These are phyloP conservation scores for Galeopsomyia nigrocyanea DNA, from an alignment of 2,888 invertebrate species.

Conservation along the genomic window DNA sequence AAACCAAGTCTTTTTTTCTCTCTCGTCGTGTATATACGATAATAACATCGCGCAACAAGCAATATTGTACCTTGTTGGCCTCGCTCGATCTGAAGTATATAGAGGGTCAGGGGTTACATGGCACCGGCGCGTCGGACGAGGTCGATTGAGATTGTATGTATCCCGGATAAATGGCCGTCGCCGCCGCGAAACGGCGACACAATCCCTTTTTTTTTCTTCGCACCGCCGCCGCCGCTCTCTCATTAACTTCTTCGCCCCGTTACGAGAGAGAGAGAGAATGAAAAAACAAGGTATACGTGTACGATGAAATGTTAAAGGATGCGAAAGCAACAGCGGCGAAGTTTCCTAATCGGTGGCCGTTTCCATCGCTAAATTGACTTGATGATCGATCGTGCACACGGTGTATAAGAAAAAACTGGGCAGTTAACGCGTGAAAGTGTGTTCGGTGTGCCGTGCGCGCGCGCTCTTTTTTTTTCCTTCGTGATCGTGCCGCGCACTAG, in stretches of 20 bases:
- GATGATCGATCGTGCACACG: conserved; percentile 21
- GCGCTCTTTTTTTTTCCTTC: background rate
- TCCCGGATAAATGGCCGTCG: no score
- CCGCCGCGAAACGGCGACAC: no score
- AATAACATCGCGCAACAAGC: no score
- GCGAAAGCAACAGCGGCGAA: background rate
- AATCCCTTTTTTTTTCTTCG: no score
- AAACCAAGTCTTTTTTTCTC: no score
- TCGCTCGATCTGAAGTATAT: background rate
- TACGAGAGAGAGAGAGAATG: no score
- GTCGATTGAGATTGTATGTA: background rate
- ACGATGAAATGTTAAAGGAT: conserved; percentile 12
- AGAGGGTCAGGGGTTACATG: no score
- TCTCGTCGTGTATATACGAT: no score
- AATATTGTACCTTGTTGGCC: background rate
- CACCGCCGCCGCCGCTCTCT: no score
- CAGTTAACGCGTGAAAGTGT: no score
- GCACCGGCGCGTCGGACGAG: background rate
- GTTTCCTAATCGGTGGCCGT: conserved; percentile 26
- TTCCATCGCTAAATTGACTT: conserved; percentile 19
- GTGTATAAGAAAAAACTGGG: no score
- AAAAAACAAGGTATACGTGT: background rate
- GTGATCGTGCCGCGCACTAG: background rate
- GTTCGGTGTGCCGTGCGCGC: no score
- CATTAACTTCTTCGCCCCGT: background rate